These are phyloP conservation scores for Caenorhabditis auriculariae DNA, from an alignment of 2,888 invertebrate species.

Conservation along the genomic window DNA sequence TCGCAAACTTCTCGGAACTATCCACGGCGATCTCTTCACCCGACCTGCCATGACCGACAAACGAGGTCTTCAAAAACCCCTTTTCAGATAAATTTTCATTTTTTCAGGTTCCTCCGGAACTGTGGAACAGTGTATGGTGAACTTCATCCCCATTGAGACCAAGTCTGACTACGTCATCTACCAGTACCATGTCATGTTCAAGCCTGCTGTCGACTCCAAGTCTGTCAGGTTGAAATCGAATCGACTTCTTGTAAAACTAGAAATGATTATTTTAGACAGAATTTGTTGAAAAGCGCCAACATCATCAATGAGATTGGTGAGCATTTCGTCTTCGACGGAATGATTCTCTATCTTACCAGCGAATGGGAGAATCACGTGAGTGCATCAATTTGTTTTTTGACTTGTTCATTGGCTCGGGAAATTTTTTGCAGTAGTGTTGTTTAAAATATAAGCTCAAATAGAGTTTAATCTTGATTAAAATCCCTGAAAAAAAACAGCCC, in stretches of 20 bases:
- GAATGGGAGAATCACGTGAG: slow-evolving; percentile 22
- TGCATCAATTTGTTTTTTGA: too few species aligned
- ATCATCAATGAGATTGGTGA: slow-evolving; percentile 23
- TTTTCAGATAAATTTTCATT: background rate
- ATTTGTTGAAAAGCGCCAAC: slow-evolving; percentile 12
- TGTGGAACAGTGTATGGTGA: slow-evolving; percentile 16
- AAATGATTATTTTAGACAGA: slow-evolving; percentile 20
- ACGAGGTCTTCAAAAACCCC: slow-evolving; percentile 6
- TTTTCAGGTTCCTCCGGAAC: slow-evolving; percentile 23
- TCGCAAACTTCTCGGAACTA: slow-evolving; percentile 25
- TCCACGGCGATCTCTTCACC: slow-evolving; percentile 38
- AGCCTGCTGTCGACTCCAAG: slow-evolving; percentile 43
- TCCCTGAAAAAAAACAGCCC: too few species aligned
- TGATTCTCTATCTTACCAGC: slow-evolving; percentile 37
- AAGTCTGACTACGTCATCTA: slow-evolving; percentile 25
- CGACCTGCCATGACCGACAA: slow-evolving; percentile 27
- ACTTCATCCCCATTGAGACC: slow-evolving; percentile 36
- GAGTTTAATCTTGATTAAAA: background rate
- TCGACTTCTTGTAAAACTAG: background rate
- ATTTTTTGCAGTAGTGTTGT: background rate
- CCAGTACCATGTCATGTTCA: slow-evolving; percentile 41
- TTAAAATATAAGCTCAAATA: background rate
- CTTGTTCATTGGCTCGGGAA: background rate
- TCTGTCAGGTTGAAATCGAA: slow-evolving; percentile 4
- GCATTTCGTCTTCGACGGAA: slow-evolving; percentile 54